phyloP scores from a whole-genome alignment of 2,113 vertebrate species.

The Ibidorhyncha struthersii region DNA sequence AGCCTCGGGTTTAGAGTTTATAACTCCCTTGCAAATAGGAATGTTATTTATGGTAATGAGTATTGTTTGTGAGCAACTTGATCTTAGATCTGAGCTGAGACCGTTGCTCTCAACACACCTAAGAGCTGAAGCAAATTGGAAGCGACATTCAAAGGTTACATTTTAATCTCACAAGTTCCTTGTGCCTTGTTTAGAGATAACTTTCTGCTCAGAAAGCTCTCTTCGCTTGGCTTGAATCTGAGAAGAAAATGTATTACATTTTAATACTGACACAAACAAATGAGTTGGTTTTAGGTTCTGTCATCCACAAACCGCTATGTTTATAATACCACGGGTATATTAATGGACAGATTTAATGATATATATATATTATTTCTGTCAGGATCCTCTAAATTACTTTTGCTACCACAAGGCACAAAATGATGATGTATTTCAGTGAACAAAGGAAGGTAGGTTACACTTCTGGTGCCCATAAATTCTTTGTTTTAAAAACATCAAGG shows the following conservation, averaged over 20 bases:
- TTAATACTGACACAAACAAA: constrained; percentile 66
- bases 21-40: not conserved
- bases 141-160: not conserved
- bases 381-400: constrained; percentile 70
- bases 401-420: constrained; percentile 60
- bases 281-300: constrained; percentile 70
- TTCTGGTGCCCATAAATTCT: constrained; percentile 65
- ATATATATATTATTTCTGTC: constrained; percentile 70
- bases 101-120: not conserved
- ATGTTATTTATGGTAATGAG: not conserved
- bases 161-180: not conserved
- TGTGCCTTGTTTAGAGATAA: not conserved
- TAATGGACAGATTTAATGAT: constrained; percentile 71
- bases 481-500: constrained; percentile 73
- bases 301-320: constrained; percentile 66
- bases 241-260: constrained; percentile 36
- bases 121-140: not conserved
- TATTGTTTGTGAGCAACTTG: not conserved
- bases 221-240: not conserved
- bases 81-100: not conserved
- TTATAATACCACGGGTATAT: constrained; percentile 61
- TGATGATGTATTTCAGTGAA: constrained; percentile 68
- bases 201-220: not conserved
- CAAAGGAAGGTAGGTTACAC: constrained; percentile 58
- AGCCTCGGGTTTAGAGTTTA: not conserved